Evolutionary conservation across 1,140 invertebrate species (phyloP).

Genomic region (Elysia chlorotica): DNA sequence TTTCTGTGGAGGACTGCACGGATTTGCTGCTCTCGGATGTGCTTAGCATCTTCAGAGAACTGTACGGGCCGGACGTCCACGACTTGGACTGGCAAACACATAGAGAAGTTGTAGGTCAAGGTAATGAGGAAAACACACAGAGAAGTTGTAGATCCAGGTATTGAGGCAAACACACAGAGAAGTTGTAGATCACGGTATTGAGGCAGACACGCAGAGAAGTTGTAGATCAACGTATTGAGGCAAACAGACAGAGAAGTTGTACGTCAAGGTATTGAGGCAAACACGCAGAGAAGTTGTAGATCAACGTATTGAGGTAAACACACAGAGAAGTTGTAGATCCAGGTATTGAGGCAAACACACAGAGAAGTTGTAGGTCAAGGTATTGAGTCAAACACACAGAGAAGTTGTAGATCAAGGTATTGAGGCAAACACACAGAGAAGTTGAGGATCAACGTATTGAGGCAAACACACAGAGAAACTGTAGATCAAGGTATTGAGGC

Average conservation of each 20-base stretch:
- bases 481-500: too few species aligned
- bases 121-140: not conserved
- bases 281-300: too few species aligned
- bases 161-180: not conserved
- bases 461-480: too few species aligned
- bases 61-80: slow-evolving; percentile 1
- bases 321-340: too few species aligned
- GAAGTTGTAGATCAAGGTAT: too few species aligned
- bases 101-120: not conserved
- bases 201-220: not conserved
- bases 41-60: not conserved
- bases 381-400: too few species aligned
- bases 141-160: not conserved
- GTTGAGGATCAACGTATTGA: too few species aligned
- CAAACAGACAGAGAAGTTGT: not conserved
- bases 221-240: not conserved
- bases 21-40: not conserved
- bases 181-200: not conserved
- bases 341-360: too few species aligned
- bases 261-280: not conserved
- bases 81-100: slow-evolving; percentile 9
- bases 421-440: too few species aligned
- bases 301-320: too few species aligned
- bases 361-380: too few species aligned
- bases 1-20: not conserved